Evolutionary conservation across 1,140 invertebrate genomes (phyloP), one percentile per base, ranked within the genome.

Genomic region (Ips nitidus): DNA sequence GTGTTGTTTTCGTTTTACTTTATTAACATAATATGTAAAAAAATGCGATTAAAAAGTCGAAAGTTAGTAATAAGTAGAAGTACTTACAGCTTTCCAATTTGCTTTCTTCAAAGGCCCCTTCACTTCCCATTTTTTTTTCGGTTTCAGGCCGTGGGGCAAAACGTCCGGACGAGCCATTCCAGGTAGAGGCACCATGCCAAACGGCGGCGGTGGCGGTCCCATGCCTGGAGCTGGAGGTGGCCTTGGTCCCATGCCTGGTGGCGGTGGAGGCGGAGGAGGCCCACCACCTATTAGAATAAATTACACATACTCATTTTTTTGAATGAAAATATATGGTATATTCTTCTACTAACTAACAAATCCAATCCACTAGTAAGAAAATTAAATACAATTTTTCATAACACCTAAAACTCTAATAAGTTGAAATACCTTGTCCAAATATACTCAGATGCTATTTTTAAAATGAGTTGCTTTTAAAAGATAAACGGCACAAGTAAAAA

Each of bases 61-160:
- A 50, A 22, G 52, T 6, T 6, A 53, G 4, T n/a, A 55, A 55
- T 6, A n/a, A 55, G 6, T 55, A 2, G n/a, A 2, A 37, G 2
- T 41, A 45, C 60, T 40, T 62, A 62, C 60, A 41, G 57, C 41
- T 80, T 94, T 94, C 92, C 92, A 94, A 74, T 94, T 94, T 8
- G 91, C 91, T 69, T 90, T 88, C 79, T 98, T 98, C 70, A 97
- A 84, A 0, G 93, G 93, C 2, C 86, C 86, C 47, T 91, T 90
- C 0, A 94, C 87, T 55, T 94, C 89, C 88, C 93, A 98, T 77
- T 95, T 95, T 79, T 92, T 94, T 78, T 98, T 98, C 0, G 94
- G 92, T 76, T 97, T 94, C 71, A 98, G 83, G 1, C 94, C 95
- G 78, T 90, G 85, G 8, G 95, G 95, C 2, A 98, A 81, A 1